Evolutionary conservation across 2,113 vertebrate species (phyloP).

Genomic region (Xiphophorus hellerii): DNA sequence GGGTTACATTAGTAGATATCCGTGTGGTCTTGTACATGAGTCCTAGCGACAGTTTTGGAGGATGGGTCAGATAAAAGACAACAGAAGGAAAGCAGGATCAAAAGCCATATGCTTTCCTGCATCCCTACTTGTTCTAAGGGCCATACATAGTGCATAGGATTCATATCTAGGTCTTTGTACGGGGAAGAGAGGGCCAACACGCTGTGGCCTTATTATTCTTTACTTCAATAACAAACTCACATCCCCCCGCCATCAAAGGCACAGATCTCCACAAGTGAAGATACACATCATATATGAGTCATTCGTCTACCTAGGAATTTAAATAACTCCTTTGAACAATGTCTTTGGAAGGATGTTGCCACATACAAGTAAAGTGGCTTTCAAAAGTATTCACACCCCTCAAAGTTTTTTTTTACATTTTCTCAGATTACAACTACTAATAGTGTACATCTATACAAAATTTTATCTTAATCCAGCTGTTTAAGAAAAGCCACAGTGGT

Average conservation of each 20-base stretch:
- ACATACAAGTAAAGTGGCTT: constrained; percentile 32
- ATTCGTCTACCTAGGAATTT: constrained; percentile 76
- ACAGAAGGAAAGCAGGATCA: constrained; percentile 80
- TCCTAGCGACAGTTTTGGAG: constrained; percentile 79
- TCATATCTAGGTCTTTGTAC: constrained; percentile 80
- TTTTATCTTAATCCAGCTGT: not conserved
- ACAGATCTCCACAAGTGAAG: constrained; percentile 76
- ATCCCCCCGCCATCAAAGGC: constrained; percentile 78
- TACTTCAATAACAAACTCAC: constrained; percentile 82
- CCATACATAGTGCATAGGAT: constrained; percentile 82
- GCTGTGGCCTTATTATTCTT: constrained; percentile 82
- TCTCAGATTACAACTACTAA: not conserved
- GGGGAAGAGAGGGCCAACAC: constrained; percentile 70
- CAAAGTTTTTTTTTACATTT: not conserved
- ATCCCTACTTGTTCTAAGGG: constrained; percentile 76
- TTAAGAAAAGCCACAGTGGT: not conserved
- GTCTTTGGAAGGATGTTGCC: constrained; percentile 70
- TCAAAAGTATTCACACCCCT: not conserved
- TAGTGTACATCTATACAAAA: not conserved
- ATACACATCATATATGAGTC: constrained; percentile 76
- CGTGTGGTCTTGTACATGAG: constrained; percentile 58
- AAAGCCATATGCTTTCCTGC: constrained; percentile 79
- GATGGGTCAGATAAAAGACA: constrained; percentile 82
- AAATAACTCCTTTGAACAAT: constrained; percentile 78
- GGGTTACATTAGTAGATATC: constrained; percentile 72